A percentile compares a stretch with the other conserved stretches of the same genome.
These are phyloP conservation scores for Naja naja DNA, from an alignment of 2,113 vertebrate genomes.

Conservation along the genomic window DNA sequence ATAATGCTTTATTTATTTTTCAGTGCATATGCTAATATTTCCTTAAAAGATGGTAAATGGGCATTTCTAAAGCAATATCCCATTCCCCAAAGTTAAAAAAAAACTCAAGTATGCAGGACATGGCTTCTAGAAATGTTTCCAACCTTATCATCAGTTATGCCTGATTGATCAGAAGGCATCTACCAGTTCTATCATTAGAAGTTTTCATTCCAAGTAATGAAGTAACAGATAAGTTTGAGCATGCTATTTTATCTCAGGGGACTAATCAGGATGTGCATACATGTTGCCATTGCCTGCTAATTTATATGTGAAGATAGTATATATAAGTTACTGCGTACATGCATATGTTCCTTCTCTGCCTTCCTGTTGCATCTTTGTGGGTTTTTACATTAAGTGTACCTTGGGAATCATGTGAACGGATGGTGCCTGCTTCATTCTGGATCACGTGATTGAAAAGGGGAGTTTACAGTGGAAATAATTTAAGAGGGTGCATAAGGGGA, in stretches of 20 bases:
- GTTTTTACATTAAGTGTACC: background rate
- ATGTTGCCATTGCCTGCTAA: background rate
- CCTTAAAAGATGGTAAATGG: background rate
- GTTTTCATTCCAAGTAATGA: background rate
- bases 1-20: background rate
- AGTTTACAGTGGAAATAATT: background rate
- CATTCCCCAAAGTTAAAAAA: background rate
- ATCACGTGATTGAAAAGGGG: background rate
- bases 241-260: background rate
- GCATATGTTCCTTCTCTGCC: background rate
- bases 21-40: background rate
- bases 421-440: background rate
- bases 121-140: background rate
- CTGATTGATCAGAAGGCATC: background rate
- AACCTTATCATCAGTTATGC: background rate
- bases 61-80: background rate
- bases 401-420: background rate
- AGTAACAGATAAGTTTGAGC: background rate
- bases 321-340: background rate
- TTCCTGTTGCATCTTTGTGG: background rate
- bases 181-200: background rate
- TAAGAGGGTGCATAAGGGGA: no score
- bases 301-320: background rate
- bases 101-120: background rate
- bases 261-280: background rate